Conservation (phyloP, 2,113 vertebrate genomes). For the Columba livia region DNA sequence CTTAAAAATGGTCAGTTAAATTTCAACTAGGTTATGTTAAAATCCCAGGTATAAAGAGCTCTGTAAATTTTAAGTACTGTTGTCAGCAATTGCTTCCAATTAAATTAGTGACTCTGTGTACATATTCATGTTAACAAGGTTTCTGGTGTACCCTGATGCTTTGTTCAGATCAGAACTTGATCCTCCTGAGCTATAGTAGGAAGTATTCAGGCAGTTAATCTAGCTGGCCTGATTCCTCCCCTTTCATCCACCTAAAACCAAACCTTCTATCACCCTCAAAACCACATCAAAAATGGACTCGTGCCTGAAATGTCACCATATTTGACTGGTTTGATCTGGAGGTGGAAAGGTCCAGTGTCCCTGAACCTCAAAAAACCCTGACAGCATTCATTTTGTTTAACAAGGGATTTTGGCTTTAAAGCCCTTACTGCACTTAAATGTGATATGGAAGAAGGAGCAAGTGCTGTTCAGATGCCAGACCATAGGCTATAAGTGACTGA, state of each 20-base stretch:
- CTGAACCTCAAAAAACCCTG: background rate
- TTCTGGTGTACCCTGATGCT: background rate
- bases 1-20: background rate
- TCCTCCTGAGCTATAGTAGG: background rate
- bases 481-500: background rate
- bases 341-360: background rate
- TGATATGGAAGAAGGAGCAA: background rate
- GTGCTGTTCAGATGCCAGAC: background rate
- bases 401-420: background rate
- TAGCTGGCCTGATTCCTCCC: background rate
- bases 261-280: background rate
- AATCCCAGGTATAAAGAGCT: background rate
- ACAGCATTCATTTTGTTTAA: background rate
- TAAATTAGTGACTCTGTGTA: background rate
- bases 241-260: background rate
- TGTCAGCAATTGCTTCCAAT: background rate
- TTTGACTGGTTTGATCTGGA: background rate
- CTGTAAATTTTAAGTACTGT: background rate
- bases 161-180: background rate
- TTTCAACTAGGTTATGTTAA: background rate
- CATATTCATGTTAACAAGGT: background rate
- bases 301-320: background rate
- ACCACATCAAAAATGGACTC: background rate
- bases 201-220: background rate
- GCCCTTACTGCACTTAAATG: background rate